Evolutionary conservation across 35 echinoderm and acorn worm species (phyloP), one percentile per base, ranked within the genome.

Genomic region (Ptychodera flava): DNA sequence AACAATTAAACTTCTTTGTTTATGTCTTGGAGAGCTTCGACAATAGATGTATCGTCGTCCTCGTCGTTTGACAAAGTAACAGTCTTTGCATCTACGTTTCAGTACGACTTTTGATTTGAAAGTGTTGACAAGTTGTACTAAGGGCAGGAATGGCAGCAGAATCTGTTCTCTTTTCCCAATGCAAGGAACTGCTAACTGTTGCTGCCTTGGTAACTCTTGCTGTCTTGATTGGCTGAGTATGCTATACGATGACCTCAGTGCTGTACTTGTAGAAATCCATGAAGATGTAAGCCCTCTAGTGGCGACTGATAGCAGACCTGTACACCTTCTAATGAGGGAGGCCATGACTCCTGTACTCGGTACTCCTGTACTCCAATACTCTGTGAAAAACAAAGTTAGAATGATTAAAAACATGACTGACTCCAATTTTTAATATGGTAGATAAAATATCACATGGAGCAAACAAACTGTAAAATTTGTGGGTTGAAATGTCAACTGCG

Each of bases 11-110:
- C 45, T 64, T 78, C 84, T 86, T 80, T 91, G 89, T 80, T 91
- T 91, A 52, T 91, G 89, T 31, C 89, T 38, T 53, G 89, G 84
- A 82, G 86, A 37, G 22, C 77, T 85, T 78, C 86, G 78, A 34
- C 89, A 91, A 29, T 86, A 32, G 1, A 91, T 36, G 77, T 86
- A 86, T 37, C 80, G 28, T 28, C 84, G 78, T 28, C 38, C 79
- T 29, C 82, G 86, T n/a, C 83, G 16, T 28, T 52, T 31, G n/a
- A 81, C 84, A 82, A 86, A 80, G 16, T 77, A 86, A 75, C 89
- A 91, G 29, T 91, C 83, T 64, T 86, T 86, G 79, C 89, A 91
- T 45, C 89, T 33, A 35, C 35, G 35, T 37, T 53, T 81, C 37
- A 89, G 16, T 0, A 79, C 37, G 33, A 79, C 75, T 53, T 89